Base-by-base conservation (phyloP, 1,140 invertebrate species). In the Drosophila punjabiensis region DNA sequence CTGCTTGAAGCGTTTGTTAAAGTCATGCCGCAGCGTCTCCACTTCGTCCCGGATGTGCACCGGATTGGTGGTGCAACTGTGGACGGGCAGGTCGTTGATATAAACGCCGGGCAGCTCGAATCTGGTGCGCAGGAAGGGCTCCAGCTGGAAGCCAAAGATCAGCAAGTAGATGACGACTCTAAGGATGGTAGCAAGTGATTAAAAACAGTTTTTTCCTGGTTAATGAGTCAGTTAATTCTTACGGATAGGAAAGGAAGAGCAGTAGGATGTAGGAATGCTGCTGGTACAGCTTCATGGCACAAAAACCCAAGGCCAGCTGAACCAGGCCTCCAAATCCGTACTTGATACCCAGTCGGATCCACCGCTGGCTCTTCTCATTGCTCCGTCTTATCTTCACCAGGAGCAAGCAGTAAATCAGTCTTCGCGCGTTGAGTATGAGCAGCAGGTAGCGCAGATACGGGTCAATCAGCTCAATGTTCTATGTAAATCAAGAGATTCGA, bases 381-480 rank as follows among this genome's bases (percentile, higher is more conserved):
- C 43, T 20, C 16, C 52, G 61, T 9, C 24, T 48, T 7, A 74
- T 62, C 39, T 82, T 90, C 18, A 68, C 60, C 64, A 90, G 50
- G 9, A 93, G 84, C 30, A 94, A 35, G 64, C 93, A 93, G 92
- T 97, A 97, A 30, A 98, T 92, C 53, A 99, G 94, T 92, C 98
- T 95, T 73, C 97, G 94, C 30, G 95, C 95, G 79, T 98, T 94
- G 71, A 98, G 94, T 16, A 97, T 95, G 65, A 96, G 93, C 76
- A 99, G 97, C 89, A 99, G 97, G 74, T 95, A 94, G 32, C 98
- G 94, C 30, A 99, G 93, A 93, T 98, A 96, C 13, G 95, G 95
- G 93, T 99, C 98, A 90, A 99, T 98, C 52, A 99, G 94, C 93
- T 99, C 98, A 93, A 98, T 98, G 94, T 99, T 99, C 98, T 99